Evolutionary conservation across 2,797 vertebrate species (phyloP).

Genomic region (Sciaenops ocellatus): DNA sequence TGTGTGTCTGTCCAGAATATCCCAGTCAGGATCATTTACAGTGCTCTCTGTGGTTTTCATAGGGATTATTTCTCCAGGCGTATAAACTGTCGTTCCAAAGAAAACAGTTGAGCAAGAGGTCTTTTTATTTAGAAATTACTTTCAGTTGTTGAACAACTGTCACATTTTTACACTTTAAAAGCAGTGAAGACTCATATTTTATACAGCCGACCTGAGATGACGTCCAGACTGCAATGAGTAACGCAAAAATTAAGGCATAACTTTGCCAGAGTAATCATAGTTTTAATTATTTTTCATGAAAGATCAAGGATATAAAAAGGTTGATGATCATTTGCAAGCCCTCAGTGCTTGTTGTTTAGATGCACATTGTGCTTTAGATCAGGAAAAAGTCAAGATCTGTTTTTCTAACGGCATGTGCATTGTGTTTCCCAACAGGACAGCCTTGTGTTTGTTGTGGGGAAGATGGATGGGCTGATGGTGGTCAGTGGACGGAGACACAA

Average conservation of each 20-base stretch:
- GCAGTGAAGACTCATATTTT: background rate
- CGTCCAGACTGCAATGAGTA: background rate
- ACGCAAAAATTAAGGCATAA: background rate
- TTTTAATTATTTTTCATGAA: background rate
- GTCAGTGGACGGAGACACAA: conserved; percentile 94
- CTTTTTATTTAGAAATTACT: background rate
- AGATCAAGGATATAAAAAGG: background rate
- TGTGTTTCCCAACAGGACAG: conserved; percentile 86
- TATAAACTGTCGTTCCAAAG: background rate
- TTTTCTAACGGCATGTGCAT: background rate
- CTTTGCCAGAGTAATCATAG: background rate
- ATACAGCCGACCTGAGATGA: background rate
- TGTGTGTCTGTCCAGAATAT: background rate
- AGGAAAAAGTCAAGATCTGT: background rate
- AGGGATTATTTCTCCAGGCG: background rate
- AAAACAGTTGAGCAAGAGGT: background rate
- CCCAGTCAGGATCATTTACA: background rate
- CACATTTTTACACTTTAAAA: conserved; percentile 7
- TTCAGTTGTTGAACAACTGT: background rate
- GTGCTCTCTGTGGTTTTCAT: background rate
- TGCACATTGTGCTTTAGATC: background rate
- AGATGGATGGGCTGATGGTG: conserved; percentile 95
- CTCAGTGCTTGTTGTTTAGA: background rate
- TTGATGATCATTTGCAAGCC: background rate
- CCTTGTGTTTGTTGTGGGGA: conserved; percentile 94